Percentiles rank a stretch among this genome's conserved stretches.
These are phyloP conservation scores for Prietella phreatophila DNA, from an alignment of 2,113 vertebrate genomes.

Conservation along the genomic window DNA sequence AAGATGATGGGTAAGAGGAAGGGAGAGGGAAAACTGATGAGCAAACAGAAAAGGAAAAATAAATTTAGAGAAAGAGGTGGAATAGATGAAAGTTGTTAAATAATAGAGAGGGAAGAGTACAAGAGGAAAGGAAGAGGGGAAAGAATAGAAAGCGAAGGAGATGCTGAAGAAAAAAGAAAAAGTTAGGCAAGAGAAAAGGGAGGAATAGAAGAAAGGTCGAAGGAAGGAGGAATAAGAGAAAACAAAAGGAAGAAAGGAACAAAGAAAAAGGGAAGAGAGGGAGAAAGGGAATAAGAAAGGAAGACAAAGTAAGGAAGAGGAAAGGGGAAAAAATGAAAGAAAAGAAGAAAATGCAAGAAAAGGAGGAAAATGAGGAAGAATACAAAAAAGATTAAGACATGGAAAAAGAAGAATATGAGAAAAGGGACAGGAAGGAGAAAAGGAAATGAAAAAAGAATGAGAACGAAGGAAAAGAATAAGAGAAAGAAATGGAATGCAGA, in stretches of 20 bases:
- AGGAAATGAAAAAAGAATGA: not conserved
- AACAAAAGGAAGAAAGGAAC: too few relatives aligned
- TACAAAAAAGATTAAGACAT: not conserved
- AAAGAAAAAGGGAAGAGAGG: too few relatives aligned
- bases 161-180: not conserved
- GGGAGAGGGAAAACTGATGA: too few relatives aligned
- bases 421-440: not conserved
- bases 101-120: not conserved
- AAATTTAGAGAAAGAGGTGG: not conserved
- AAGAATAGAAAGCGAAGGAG: not conserved
- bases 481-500: not conserved
- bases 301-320: too few relatives aligned
- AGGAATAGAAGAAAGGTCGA: too few relatives aligned
- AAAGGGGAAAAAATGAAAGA: too few relatives aligned
- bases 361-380: not conserved
- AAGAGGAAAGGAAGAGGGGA: not conserved
- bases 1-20: not conserved
- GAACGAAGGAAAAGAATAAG: not conserved
- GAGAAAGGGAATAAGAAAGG: too few relatives aligned
- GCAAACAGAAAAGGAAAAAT: not conserved
- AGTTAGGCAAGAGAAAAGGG: not conserved
- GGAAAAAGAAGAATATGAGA: not conserved
- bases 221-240: too few relatives aligned
- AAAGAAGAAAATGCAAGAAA: too few relatives aligned
- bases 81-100: not conserved